Evolutionary conservation across 2,888 invertebrate genomes (phyloP), one percentile per base, ranked within the genome.

Genomic region (Chorisops tibialis): DNA sequence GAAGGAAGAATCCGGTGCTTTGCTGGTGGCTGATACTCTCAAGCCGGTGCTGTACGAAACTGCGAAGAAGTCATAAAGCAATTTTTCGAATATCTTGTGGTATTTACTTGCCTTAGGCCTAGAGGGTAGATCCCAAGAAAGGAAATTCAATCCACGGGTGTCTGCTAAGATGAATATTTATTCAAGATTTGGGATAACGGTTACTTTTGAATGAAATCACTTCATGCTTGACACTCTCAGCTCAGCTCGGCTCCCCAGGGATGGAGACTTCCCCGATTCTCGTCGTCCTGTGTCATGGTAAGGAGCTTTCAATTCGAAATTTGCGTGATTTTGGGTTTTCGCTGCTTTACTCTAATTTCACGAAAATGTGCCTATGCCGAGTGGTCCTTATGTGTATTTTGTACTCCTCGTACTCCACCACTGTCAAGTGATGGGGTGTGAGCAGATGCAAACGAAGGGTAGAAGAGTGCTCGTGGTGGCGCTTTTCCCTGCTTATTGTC

Each of bases 1-100:
- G 21, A 39, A 51, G 41, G 21, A 14, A 49, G 24, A 12, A n/a
- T n/a, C n/a, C n/a, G n/a, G n/a, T n/a, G n/a, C n/a, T n/a, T n/a
- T n/a, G n/a, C n/a, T n/a, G n/a, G n/a, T n/a, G n/a, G n/a, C n/a
- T n/a, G n/a, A n/a, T n/a, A n/a, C n/a, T n/a, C n/a, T n/a, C n/a
- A n/a, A n/a, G 14, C 9, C 39, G 39, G 39, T 22, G 52, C 39
- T 54, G 41, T 54, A 22, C 41, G 14, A 54, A 54, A 54, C 41
- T 39, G 41, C 21, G 52, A 54, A 54, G 41, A 54, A 54, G 39
- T 54, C 41, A 54, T 54, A 54, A 41, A 54, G 52, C 52, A 54
- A 54, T 54, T 54, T 54, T 39, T 39, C 52, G 52, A 24, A 39
- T 54, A 18, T 22, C 52, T 39, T 39, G 52, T 54, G 52, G 52